phyloP scores from a whole-genome alignment of 1,140 invertebrate genomes.

The Bradysia coprophila region DNA sequence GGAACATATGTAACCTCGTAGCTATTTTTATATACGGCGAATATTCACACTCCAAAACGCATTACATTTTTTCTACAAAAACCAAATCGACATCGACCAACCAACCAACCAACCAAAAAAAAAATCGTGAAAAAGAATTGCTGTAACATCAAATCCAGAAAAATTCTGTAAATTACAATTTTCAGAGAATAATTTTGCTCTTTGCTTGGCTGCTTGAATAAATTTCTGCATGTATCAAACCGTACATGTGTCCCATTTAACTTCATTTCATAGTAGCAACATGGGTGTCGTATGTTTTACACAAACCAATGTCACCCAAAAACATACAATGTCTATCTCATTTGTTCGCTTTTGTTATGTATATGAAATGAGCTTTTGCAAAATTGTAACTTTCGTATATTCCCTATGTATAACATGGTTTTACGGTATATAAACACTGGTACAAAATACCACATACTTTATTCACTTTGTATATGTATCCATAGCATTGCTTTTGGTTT shows the following conservation, averaged over 20 bases:
- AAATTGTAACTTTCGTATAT: too few relatives aligned
- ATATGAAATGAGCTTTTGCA: neutral
- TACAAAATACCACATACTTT: too few relatives aligned
- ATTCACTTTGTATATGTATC: too few relatives aligned
- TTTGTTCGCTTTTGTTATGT: neutral
- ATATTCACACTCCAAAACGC: too few relatives aligned
- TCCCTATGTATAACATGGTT: too few relatives aligned
- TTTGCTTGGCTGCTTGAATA: neutral
- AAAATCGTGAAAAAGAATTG: neutral
- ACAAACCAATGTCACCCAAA: conserved; percentile 1
- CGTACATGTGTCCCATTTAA: conserved; percentile 1
- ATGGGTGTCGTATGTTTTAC: conserved; percentile 1
- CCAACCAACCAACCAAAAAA: neutral
- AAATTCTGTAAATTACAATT: neutral
- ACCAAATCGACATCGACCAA: neutral
- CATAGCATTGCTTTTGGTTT: too few relatives aligned
- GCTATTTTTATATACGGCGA: too few relatives aligned
- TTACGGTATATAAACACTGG: too few relatives aligned
- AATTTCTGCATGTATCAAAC: neutral
- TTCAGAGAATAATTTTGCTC: neutral
- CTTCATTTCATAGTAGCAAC: neutral
- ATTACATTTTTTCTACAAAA: neutral
- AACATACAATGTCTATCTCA: neutral
- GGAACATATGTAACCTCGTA: too few relatives aligned
- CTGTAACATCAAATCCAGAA: neutral